Evolutionary conservation across 2,888 invertebrate species (phyloP).

Genomic region (Hirtodrosophila histrioides): DNA sequence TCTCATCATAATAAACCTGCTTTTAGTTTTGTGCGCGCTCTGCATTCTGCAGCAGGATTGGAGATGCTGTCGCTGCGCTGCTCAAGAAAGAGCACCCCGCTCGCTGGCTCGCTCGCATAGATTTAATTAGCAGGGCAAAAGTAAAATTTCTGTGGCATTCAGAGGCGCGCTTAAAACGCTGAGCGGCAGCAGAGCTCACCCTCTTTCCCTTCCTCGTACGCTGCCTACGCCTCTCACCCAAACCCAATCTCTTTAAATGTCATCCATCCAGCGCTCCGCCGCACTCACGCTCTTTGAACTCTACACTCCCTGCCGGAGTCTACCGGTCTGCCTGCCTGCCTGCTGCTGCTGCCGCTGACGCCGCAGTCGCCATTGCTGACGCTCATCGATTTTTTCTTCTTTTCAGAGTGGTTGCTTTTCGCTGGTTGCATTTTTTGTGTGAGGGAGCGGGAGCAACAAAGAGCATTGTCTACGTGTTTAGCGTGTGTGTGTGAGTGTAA

Average conservation of each 20-base stretch:
- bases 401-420: constrained; percentile 67
- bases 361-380: constrained; percentile 45
- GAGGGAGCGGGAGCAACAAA: constrained; percentile 75
- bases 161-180: constrained; percentile 56
- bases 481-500: constrained; percentile 72
- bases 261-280: constrained; percentile 61
- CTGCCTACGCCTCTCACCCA: constrained; percentile 49
- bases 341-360: constrained; percentile 33
- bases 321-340: constrained; percentile 4
- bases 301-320: constrained; percentile 52
- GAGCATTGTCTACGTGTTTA: constrained; percentile 67
- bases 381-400: constrained; percentile 68
- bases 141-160: constrained; percentile 43
- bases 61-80: constrained; percentile 60
- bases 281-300: constrained; percentile 73
- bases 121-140: constrained; percentile 66
- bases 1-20: constrained; percentile 67
- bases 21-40: constrained; percentile 74
- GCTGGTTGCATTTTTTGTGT: constrained; percentile 53
- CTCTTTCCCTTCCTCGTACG: constrained; percentile 26
- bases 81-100: constrained; percentile 61
- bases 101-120: constrained; percentile 38
- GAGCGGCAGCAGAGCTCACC: constrained; percentile 44
- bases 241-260: constrained; percentile 72
- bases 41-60: constrained; percentile 75